A percentile compares a stretch with the other conserved stretches of the same genome.
Evolutionary conservation across 2,797 vertebrate genomes (phyloP).

Genomic region (Cichlasoma orientale): DNA sequence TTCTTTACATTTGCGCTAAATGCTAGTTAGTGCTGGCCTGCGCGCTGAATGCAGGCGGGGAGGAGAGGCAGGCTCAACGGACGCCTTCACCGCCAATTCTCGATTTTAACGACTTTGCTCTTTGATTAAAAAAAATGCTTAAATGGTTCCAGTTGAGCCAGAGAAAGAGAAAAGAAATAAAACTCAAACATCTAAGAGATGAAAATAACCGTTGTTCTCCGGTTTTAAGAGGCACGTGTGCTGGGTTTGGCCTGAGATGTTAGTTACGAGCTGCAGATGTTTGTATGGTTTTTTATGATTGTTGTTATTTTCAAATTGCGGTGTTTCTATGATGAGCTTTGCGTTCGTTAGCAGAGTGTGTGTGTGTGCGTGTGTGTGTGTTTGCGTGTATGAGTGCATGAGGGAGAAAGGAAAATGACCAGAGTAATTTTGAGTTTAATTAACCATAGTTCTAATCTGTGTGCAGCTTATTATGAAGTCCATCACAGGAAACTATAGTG

Average conservation of each 20-base stretch:
- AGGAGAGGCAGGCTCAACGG: slow-evolving; percentile 50
- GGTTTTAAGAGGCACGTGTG: slow-evolving; percentile 79
- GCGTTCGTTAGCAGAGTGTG: slow-evolving; percentile 44
- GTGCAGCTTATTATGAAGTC: slow-evolving; percentile 59
- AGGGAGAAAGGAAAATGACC: background rate
- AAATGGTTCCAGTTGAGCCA: slow-evolving; percentile 79
- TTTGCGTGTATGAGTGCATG: background rate
- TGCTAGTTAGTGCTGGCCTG: slow-evolving; percentile 60
- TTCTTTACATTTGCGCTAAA: slow-evolving; percentile 69
- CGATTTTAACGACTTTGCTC: slow-evolving; percentile 68
- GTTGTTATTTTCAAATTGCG: slow-evolving; percentile 78
- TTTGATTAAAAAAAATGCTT: slow-evolving; percentile 78
- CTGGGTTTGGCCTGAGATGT: slow-evolving; percentile 60
- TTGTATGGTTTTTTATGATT: slow-evolving; percentile 76
- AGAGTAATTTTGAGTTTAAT: slow-evolving; percentile 53
- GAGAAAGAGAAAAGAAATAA: slow-evolving; percentile 72
- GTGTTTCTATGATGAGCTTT: slow-evolving; percentile 70
- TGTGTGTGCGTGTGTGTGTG: slow-evolving; percentile 7
- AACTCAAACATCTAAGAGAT: slow-evolving; percentile 75
- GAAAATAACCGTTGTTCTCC: slow-evolving; percentile 79
- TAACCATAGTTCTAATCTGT: slow-evolving; percentile 52
- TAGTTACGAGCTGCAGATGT: slow-evolving; percentile 82
- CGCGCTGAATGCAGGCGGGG: slow-evolving; percentile 27
- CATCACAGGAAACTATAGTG: slow-evolving; percentile 64
- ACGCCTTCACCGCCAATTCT: slow-evolving; percentile 63